A percentile compares a stretch with the other conserved stretches of the same genome.
These are phyloP conservation scores for Amphiprion percula DNA, from an alignment of 2,113 vertebrate genomes.

Conservation along the genomic window DNA sequence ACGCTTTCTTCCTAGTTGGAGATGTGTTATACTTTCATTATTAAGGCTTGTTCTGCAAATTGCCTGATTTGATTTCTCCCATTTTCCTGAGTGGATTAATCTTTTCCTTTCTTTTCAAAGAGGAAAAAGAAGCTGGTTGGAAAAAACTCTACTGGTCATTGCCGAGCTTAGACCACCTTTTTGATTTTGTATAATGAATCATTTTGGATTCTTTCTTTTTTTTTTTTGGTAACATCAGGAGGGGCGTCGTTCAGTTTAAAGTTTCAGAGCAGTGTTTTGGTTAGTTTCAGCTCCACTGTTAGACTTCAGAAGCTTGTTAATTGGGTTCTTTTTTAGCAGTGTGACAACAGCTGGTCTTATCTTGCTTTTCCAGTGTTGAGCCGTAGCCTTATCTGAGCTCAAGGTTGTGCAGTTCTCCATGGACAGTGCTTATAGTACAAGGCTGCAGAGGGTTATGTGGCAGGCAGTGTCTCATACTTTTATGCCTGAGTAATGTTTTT, in stretches of 20 bases:
- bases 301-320: slow-evolving; percentile 42
- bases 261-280: slow-evolving; percentile 4
- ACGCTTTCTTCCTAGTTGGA: slow-evolving; percentile 21
- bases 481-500: slow-evolving; percentile 55
- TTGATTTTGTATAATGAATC: slow-evolving; percentile 15
- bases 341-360: slow-evolving; percentile 51
- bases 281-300: slow-evolving; percentile 24
- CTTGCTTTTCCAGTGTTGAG: slow-evolving; percentile 49
- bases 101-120: slow-evolving; percentile 23
- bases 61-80: slow-evolving; percentile 19
- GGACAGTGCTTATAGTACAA: slow-evolving; percentile 38
- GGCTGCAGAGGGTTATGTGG: slow-evolving; percentile 26
- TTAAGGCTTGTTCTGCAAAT: slow-evolving; percentile 29
- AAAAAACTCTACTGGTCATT: slow-evolving; percentile 43
- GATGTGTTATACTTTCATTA: slow-evolving; percentile 24
- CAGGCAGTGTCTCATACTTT: slow-evolving; percentile 38
- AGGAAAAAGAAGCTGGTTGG: not conserved
- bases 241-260: not conserved
- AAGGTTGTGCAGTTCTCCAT: slow-evolving; percentile 31
- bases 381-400: slow-evolving; percentile 52
- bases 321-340: slow-evolving; percentile 27
- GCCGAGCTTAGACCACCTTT: not conserved
- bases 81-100: slow-evolving; percentile 32
- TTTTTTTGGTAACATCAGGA: not conserved
- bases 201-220: not conserved